These are phyloP conservation scores for Odocoileus virginianus DNA, from an alignment of 2,113 vertebrate genomes.

Conservation along the genomic window DNA sequence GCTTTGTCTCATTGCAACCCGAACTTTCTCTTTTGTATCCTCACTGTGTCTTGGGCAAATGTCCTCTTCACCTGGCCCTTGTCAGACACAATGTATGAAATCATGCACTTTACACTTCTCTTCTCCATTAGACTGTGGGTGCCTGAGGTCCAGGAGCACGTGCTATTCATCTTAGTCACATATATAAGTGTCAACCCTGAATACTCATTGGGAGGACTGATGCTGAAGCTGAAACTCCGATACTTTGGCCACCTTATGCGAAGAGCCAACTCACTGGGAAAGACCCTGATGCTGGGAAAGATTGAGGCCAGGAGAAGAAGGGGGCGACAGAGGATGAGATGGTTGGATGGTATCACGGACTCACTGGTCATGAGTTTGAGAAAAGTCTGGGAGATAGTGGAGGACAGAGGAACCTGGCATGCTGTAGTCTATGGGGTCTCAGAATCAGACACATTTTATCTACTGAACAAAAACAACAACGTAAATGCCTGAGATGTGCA, in stretches of 20 bases:
- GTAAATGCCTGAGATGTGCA: neutral
- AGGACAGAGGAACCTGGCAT: neutral
- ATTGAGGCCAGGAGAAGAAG: neutral
- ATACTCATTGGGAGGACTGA: neutral
- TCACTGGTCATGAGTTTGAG: neutral
- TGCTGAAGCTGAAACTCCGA: neutral
- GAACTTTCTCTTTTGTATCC: accelerated
- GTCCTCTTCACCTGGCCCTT: neutral
- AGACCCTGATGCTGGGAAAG: neutral
- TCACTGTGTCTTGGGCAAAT: neutral
- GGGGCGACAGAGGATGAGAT: neutral
- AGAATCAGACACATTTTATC: neutral
- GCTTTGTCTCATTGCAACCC: neutral
- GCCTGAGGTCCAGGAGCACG: too few species aligned
- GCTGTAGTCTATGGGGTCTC: neutral
- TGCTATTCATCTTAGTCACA: neutral
- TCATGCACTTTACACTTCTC: neutral
- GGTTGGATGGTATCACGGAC: neutral
- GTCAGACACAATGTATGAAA: accelerated
- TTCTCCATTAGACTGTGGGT: neutral
- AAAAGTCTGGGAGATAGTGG: neutral
- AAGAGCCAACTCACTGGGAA: neutral
- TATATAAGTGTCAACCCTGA: neutral
- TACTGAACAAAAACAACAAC: neutral
- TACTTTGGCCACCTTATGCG: neutral